phyloP scores from a whole-genome alignment of 2,797 vertebrate species.

The Denticeps clupeoides region DNA sequence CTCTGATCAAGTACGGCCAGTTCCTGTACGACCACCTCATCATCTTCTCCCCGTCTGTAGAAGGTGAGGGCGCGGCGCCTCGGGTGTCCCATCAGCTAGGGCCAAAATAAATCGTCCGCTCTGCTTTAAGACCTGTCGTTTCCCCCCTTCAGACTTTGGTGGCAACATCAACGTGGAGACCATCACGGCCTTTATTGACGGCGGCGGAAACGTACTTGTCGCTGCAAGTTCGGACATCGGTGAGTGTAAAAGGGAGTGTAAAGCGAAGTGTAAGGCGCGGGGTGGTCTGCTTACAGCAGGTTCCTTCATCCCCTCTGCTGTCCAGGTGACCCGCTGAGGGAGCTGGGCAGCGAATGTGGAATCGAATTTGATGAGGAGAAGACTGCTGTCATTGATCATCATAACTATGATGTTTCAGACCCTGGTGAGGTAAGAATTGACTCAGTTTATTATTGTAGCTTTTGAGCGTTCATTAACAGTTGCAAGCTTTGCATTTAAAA shows the following conservation, averaged over 20 bases:
- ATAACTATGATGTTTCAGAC: slow-evolving; percentile 88
- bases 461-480: not conserved
- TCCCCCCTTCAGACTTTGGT: slow-evolving; percentile 76
- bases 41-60: slow-evolving; percentile 88
- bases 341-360: slow-evolving; percentile 93
- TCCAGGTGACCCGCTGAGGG: slow-evolving; percentile 86
- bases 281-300: not conserved
- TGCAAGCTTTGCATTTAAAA: not conserved
- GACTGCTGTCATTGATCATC: slow-evolving; percentile 92
- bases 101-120: not conserved
- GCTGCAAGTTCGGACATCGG: slow-evolving; percentile 89
- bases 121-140: not conserved
- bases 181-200: slow-evolving; percentile 89
- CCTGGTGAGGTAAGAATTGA: slow-evolving; percentile 86
- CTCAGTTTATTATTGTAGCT: no score
- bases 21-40: slow-evolving; percentile 90
- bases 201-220: slow-evolving; percentile 86
- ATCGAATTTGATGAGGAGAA: slow-evolving; percentile 96
- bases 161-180: slow-evolving; percentile 95
- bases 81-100: not conserved
- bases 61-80: slow-evolving; percentile 62
- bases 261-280: no score
- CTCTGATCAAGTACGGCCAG: slow-evolving; percentile 93
- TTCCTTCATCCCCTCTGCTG: not conserved
- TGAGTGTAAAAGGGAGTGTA: no score